Conservation (phyloP, 2,888 invertebrate species). For the Tetrapedia diversipes region DNA sequence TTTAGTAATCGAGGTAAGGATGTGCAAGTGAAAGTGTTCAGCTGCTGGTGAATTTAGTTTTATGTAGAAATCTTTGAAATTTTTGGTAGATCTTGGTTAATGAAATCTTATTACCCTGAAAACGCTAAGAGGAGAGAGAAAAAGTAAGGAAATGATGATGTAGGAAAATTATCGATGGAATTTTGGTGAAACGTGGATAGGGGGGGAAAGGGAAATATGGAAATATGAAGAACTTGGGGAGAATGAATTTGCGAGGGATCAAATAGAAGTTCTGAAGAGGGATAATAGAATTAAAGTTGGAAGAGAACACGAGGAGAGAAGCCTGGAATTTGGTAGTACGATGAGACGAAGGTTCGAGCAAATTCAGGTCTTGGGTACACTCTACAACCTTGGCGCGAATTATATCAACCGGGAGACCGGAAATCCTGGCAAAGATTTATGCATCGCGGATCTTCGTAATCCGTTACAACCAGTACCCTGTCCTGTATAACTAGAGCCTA, state of each 20-base stretch:
- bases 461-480: background rate
- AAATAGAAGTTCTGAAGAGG: background rate
- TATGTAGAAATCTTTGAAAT: too few relatives aligned
- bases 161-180: too few relatives aligned
- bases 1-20: too few relatives aligned
- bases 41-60: too few relatives aligned
- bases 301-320: background rate
- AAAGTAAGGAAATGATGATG: too few relatives aligned
- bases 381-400: background rate
- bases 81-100: too few relatives aligned
- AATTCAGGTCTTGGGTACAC: background rate
- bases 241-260: background rate
- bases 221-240: background rate
- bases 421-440: constrained; percentile 1
- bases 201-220: background rate
- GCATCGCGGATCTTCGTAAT: background rate
- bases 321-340: constrained; percentile 1
- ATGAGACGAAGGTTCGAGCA: background rate
- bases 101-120: too few relatives aligned
- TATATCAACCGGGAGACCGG: background rate
- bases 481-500: too few relatives aligned
- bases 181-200: background rate
- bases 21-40: too few relatives aligned
- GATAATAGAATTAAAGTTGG: constrained; percentile 4
- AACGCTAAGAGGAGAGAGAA: too few relatives aligned